Percentiles rank a stretch among this genome's conserved stretches.
Evolutionary conservation across 2,113 vertebrate species (phyloP).

Genomic region (Colinus virginianus): DNA sequence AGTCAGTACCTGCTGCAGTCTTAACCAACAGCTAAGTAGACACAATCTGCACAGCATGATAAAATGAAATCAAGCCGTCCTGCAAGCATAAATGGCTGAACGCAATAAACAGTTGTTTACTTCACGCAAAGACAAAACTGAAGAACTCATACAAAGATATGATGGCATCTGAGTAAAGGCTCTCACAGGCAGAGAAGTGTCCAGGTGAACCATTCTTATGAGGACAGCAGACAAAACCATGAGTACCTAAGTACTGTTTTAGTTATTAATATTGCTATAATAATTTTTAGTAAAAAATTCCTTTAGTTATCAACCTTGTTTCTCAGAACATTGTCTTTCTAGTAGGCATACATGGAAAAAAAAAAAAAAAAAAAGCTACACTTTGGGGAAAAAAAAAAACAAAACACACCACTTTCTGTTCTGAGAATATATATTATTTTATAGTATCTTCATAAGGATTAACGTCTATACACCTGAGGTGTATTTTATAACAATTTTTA

Average conservation of each 20-base stretch:
- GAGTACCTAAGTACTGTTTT: not conserved
- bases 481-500: conserved; percentile 34
- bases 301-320: not conserved
- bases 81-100: not conserved
- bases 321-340: not conserved
- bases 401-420: conserved; percentile 1
- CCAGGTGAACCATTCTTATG: conserved; percentile 46
- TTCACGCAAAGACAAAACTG: not conserved
- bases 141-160: conserved; percentile 1
- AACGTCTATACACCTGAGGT: not conserved
- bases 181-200: not conserved
- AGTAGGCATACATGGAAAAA: conserved; percentile 15
- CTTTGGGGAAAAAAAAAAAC: not conserved
- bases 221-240: not conserved
- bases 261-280: not conserved
- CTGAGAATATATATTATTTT: not conserved
- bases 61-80: not conserved
- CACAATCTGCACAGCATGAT: not conserved
- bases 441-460: not conserved
- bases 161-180: not conserved
- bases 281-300: conserved; percentile 2
- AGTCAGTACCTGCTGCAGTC: conserved; percentile 20
- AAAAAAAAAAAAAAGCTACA: not conserved
- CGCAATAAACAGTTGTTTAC: not conserved
- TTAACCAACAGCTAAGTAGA: conserved; percentile 34